These are phyloP conservation scores for Ophraella communa DNA, from an alignment of 2,888 invertebrate species.

Conservation along the genomic window DNA sequence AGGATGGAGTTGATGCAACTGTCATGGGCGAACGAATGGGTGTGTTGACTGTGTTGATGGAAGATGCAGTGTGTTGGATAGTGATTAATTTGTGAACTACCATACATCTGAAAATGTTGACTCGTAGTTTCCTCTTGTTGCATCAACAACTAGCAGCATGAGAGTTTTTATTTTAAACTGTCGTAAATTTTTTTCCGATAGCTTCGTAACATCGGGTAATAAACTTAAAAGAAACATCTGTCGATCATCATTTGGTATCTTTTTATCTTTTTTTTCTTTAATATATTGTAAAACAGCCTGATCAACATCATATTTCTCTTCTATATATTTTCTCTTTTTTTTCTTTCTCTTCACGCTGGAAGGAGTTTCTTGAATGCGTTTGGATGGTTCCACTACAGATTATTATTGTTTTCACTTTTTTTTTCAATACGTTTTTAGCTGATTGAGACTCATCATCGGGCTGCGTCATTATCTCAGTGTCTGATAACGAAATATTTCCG, in stretches of 20 bases:
- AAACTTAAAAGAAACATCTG: background rate
- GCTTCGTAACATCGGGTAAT: background rate
- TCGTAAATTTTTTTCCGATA: background rate
- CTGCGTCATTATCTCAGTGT: background rate
- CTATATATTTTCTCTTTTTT: background rate
- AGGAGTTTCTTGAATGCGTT: background rate
- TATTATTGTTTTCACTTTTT: background rate
- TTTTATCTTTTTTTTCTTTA: background rate
- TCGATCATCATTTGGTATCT: background rate
- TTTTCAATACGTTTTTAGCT: background rate
- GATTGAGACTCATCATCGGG: background rate
- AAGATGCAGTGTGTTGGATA: background rate
- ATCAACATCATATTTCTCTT: background rate
- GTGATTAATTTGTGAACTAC: no score
- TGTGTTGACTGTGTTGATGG: background rate
- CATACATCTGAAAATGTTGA: no score
- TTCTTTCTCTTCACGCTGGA: background rate
- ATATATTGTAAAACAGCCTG: slow-evolving; percentile 5
- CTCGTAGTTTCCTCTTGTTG: background rate
- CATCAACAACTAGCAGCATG: background rate
- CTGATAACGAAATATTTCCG: background rate
- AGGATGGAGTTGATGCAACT: background rate
- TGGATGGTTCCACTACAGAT: background rate
- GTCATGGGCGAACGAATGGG: background rate
- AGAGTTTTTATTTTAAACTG: background rate